A percentile compares a stretch with the other conserved stretches of the same genome.
These are phyloP conservation scores for Caenorhabditis brenneri DNA, from an alignment of 1,140 invertebrate species.

Conservation along the genomic window DNA sequence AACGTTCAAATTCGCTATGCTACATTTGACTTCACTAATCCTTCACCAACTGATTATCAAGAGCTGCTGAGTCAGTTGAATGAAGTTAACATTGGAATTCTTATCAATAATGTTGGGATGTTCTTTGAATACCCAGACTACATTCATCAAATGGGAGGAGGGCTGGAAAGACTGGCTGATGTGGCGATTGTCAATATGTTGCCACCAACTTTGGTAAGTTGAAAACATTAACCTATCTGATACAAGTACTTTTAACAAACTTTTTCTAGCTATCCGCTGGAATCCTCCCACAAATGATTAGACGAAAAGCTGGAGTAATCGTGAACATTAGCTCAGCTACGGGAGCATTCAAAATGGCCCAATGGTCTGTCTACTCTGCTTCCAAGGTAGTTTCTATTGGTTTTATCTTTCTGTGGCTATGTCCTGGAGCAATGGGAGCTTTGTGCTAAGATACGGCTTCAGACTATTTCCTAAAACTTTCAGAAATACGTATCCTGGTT, in stretches of 20 bases:
- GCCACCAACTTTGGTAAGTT: constrained; percentile 47
- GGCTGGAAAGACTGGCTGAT: constrained; percentile 60
- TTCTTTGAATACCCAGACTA: constrained; percentile 68
- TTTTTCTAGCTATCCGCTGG: constrained; percentile 55
- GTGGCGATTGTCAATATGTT: constrained; percentile 61
- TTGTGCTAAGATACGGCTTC: no score
- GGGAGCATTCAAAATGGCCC: constrained; percentile 42
- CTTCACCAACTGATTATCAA: constrained; percentile 57
- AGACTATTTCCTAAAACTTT: no score
- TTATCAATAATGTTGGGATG: constrained; percentile 69
- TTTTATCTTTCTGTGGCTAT: no score
- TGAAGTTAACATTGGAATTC: constrained; percentile 64
- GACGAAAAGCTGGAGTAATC: constrained; percentile 54
- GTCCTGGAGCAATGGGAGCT: no score
- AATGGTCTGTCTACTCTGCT: constrained; percentile 66
- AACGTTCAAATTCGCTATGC: constrained; percentile 59
- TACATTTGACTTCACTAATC: constrained; percentile 63
- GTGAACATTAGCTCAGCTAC: constrained; percentile 60
- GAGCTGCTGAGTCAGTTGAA: constrained; percentile 55
- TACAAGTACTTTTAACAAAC: no score
- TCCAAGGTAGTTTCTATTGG: constrained; percentile 60
- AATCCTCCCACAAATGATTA: constrained; percentile 58
- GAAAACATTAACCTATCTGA: no score
- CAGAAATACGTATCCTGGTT: constrained; percentile 62
- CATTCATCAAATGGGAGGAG: constrained; percentile 62